Base-by-base conservation (phyloP, 2,888 invertebrate genomes). In the Tigriopus californicus region DNA sequence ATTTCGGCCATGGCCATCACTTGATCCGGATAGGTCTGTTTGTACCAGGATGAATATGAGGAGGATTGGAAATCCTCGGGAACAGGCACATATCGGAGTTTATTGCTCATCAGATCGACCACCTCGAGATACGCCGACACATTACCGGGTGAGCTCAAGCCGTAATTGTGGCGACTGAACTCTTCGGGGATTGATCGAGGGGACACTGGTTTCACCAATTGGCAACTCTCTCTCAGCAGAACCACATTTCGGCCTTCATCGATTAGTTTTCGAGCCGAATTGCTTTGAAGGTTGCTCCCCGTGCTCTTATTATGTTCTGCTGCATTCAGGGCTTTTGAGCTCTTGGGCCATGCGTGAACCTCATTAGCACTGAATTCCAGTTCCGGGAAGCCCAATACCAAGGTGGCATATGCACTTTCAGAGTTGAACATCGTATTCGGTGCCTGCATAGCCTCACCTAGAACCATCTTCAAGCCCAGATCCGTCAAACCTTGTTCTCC, bases 361-460 rank as follows among this genome's bases (percentile, higher is more conserved):
- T 73, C 70, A 54, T 67, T 70, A 2, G 64, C 63, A 53, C 68
- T 68, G 24, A 61, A 61, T n/a, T 71, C 68, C 25, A 73, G 64
- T 48, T 76, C 75, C 10, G 76, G 77, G 63, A 76, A 75, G 18
- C 77, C 76, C 5, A 74, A 67, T 25, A 70, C 67, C 12, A 76
- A 62, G 15, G 69, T 69, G 13, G 73, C 75, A 62, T 72, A 74
- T 1, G 69, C 67, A 41, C 68, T 66, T 15, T 70, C 68, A 11
- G 71, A 70, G 1, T 70, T 67, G 1, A 75, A 52, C 4, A 76
- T 62, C 63, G 76, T 68, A 62, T 75, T 76, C 0, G 76, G 74
- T 24, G 72, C 69, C 49, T 69, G 67, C 11, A 74, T 71, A 60
- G 71, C 69, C 63, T 74, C 68, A 1, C 67, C 40, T 6, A 53